phyloP scores from a whole-genome alignment of 2,797 vertebrate genomes.

The Myotis daubentonii region DNA sequence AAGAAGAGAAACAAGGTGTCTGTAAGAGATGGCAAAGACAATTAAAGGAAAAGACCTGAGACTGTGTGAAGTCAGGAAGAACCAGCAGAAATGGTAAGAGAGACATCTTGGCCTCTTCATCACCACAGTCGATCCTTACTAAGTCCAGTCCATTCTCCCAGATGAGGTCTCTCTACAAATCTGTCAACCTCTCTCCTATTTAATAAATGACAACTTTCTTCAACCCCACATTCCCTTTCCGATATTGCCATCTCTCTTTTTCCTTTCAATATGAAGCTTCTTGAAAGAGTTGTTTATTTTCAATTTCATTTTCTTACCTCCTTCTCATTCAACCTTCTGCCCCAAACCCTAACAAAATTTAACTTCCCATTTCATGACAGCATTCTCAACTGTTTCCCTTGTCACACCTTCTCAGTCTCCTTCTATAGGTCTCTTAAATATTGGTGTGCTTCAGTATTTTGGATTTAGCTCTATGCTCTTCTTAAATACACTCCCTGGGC shows the following conservation, averaged over 20 bases:
- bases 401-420: background rate
- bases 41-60: background rate
- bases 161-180: background rate
- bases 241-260: background rate
- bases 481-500: background rate
- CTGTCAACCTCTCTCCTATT: background rate
- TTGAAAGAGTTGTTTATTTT: background rate
- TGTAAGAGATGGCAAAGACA: slow-evolving; percentile 4
- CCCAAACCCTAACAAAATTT: slow-evolving; percentile 33
- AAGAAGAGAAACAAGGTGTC: background rate
- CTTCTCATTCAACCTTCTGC: background rate
- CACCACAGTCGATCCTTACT: background rate
- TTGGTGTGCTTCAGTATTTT: background rate
- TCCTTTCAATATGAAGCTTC: slow-evolving; percentile 43
- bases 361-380: background rate
- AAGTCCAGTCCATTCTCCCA: background rate
- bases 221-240: background rate
- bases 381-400: background rate
- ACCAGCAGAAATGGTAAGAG: background rate
- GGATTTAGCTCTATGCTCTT: slow-evolving; percentile 26
- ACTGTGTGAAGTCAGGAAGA: background rate
- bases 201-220: slow-evolving; percentile 11
- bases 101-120: background rate
- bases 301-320: slow-evolving; percentile 31
- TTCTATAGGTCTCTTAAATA: background rate